Evolutionary conservation across 1,140 invertebrate species (phyloP).

Genomic region (Hormaphis cornu): DNA sequence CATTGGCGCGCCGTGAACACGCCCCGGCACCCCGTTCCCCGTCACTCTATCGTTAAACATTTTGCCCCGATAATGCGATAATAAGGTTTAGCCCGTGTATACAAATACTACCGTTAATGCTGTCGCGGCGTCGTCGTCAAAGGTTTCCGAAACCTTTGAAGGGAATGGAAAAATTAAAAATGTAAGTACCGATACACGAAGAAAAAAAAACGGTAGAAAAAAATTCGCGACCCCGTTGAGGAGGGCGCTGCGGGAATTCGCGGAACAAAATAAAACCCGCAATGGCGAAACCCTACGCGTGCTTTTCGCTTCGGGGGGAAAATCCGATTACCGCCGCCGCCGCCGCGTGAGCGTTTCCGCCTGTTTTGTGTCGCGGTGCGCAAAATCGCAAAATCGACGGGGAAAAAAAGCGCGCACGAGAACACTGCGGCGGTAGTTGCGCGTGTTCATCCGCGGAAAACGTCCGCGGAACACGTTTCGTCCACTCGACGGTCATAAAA

Average conservation of each 20-base stretch:
- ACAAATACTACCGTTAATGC: too few species aligned
- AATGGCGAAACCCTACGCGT: slow-evolving; percentile 21
- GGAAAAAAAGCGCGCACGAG: too few species aligned
- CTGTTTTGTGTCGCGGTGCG: background rate
- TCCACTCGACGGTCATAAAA: background rate
- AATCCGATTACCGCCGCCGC: slow-evolving; percentile 12
- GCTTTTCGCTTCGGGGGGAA: background rate
- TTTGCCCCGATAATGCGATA: slow-evolving; percentile 27
- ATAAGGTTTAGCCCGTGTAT: slow-evolving; percentile 8
- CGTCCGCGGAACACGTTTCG: too few species aligned
- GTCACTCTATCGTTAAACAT: too few species aligned
- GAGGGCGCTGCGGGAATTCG: slow-evolving; percentile 6
- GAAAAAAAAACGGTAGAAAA: background rate
- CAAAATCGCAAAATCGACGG: too few species aligned
- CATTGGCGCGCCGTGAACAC: too few species aligned
- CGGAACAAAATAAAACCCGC: background rate
- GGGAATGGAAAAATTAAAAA: background rate
- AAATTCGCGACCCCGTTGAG: background rate
- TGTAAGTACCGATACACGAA: too few species aligned
- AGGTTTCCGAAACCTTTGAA: slow-evolving; percentile 15
- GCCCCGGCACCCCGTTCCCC: too few species aligned
- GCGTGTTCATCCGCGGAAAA: too few species aligned
- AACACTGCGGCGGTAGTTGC: too few species aligned
- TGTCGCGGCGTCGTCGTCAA: background rate
- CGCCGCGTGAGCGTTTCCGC: background rate